Evolutionary conservation across 1,140 invertebrate species (phyloP).

Genomic region (Bilobella aurantiaca): DNA sequence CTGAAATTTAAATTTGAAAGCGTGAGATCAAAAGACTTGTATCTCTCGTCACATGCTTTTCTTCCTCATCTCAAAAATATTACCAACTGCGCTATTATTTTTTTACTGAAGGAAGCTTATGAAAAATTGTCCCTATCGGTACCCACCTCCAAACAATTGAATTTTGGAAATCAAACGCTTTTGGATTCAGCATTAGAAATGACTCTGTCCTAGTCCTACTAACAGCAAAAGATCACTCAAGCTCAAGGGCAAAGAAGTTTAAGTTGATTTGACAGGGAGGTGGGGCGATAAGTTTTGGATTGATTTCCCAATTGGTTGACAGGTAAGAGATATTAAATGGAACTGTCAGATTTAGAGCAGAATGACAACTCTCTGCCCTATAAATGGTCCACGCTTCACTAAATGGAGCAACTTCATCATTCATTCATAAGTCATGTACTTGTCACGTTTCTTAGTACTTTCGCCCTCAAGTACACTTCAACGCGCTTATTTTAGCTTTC

Average conservation of each 20-base stretch:
- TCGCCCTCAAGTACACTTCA: not conserved
- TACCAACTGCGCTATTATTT: too few species aligned
- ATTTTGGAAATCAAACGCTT: too few species aligned
- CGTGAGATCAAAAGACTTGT: not conserved
- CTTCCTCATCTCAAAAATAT: not conserved
- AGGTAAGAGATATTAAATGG: not conserved
- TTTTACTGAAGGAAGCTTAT: not conserved
- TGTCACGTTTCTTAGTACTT: not conserved
- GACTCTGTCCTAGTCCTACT: not conserved
- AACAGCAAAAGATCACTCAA: not conserved
- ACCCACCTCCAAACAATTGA: too few species aligned
- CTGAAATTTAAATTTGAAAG: not conserved
- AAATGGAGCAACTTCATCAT: constrained; percentile 2
- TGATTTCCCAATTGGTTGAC: not conserved
- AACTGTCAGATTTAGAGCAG: constrained; percentile 8
- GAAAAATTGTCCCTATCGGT: not conserved
- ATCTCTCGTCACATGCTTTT: too few species aligned
- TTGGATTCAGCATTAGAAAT: too few species aligned
- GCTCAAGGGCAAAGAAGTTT: not conserved
- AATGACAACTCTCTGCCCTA: not conserved
- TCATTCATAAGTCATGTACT: not conserved
- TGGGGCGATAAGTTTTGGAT: not conserved
- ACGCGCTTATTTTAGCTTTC: too few species aligned
- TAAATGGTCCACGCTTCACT: not conserved
- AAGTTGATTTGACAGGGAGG: not conserved